Evolutionary conservation across 2,113 vertebrate genomes (phyloP).

Genomic region (Brachypodius melanocephalos): DNA sequence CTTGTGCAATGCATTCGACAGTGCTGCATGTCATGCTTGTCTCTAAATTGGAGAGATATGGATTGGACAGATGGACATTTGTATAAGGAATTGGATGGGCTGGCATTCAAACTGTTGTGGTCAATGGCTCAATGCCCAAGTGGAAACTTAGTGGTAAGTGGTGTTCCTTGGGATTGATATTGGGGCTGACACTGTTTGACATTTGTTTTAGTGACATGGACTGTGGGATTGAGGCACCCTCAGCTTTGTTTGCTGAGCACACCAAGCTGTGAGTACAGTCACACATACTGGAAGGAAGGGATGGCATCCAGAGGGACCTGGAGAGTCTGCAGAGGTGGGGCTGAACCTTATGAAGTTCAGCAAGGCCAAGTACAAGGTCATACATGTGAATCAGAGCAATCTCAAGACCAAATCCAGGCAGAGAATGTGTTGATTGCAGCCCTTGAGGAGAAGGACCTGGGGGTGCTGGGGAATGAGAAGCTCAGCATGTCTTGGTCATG

Average conservation of each 20-base stretch:
- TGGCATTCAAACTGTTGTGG: fast-evolving
- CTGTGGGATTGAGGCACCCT: background rate
- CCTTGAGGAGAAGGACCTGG: background rate
- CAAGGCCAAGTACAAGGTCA: background rate
- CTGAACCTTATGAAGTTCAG: background rate
- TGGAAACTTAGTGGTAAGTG: background rate
- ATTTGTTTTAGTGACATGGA: background rate
- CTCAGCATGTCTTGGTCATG: fast-evolving
- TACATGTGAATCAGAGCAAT: background rate
- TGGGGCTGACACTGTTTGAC: background rate
- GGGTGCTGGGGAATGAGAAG: background rate
- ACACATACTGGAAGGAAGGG: background rate
- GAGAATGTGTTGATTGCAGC: background rate
- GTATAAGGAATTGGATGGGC: background rate
- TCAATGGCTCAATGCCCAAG: background rate
- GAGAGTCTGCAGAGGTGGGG: background rate
- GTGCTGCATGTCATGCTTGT: background rate
- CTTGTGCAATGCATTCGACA: background rate
- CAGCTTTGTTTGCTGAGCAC: background rate
- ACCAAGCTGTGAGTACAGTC: background rate
- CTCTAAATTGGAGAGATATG: background rate
- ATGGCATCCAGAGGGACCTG: background rate
- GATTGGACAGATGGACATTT: background rate
- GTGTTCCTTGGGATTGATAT: background rate
- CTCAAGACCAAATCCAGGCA: background rate